These are phyloP conservation scores for Cephus rjabovi DNA, from an alignment of 2,888 invertebrate species.

Conservation along the genomic window DNA sequence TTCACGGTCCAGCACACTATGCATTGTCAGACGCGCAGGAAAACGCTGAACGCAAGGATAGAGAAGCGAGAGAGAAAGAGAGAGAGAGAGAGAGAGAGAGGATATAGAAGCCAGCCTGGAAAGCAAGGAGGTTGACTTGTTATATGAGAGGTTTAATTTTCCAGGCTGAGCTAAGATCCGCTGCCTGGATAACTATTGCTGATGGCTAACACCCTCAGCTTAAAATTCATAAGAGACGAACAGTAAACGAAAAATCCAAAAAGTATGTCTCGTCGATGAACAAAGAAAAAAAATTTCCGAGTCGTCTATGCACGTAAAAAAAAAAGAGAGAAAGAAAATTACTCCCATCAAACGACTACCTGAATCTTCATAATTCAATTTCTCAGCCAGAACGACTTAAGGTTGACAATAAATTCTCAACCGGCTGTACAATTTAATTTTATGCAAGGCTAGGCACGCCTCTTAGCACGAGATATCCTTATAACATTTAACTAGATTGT, in stretches of 20 bases:
- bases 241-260: background rate
- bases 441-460: constrained; percentile 67
- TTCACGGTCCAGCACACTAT: constrained; percentile 2
- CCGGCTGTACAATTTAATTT: constrained; percentile 66
- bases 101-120: background rate
- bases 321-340: background rate
- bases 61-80: background rate
- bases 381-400: constrained; percentile 19
- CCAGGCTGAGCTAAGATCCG: constrained; percentile 17
- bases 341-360: background rate
- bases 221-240: background rate
- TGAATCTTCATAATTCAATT: background rate
- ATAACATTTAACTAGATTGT: constrained; percentile 66
- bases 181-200: constrained; percentile 16
- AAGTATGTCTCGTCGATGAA: background rate
- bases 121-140: constrained; percentile 21
- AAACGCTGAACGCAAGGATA: constrained; percentile 29
- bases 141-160: constrained; percentile 26
- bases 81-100: background rate
- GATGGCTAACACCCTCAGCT: background rate
- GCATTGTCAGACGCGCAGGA: constrained; percentile 30
- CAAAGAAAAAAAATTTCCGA: background rate
- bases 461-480: constrained; percentile 66
- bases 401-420: constrained; percentile 63
- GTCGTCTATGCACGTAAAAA: background rate